Base-by-base conservation (phyloP, 1,140 invertebrate species). In the Notospermus geniculatus region DNA sequence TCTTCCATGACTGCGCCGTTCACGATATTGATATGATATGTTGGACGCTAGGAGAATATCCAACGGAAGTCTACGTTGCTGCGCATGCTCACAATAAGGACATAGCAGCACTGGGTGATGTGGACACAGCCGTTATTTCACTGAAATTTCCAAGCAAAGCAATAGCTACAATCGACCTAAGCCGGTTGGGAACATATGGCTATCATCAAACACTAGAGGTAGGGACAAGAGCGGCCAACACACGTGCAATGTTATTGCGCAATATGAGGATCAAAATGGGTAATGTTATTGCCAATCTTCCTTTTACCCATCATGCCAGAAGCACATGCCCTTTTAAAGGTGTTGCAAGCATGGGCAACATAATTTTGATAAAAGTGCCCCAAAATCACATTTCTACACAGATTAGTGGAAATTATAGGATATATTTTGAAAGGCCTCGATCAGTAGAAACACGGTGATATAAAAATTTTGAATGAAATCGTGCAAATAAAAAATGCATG, bases 141-240 rank as follows among this genome's bases (percentile, higher is more conserved):
- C 71, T 88, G 22, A 83, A 84, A 27, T 89, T 87, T 67, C 83
- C 86, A 0, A 86, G 85, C n/a, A 87, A 87, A 1, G 83, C 85
- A 1, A 63, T 88, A 11, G 87, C 81, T 1, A 78, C 85, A 27
- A 85, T 87, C 30, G 87, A 89, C 67, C 76, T 88, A n/a, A 87
- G 85, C 45, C 78, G 88, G 7, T 83, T 82, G 71, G 83, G 85
- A 11, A 68, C 69, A 11, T 88, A 86, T 62, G 88, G 88, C 2
- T 88, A 89, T 60, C 88, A 89, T 63, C 87, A 88, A 68, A 80
- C 87, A 55, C 66, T 88, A 0, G 87, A 88, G 73, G 86, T 84
- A 61, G 59, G 57, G 41, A n/a, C 25, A 30, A 23, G 36, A 13
- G 36, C 39, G 11, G 39, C 19, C 19, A 11, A 11, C n/a, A n/a